Evolutionary conservation across 2,113 vertebrate genomes (phyloP), one percentile per base, ranked within the genome.

Genomic region (Campylomormyrus tamandua): DNA sequence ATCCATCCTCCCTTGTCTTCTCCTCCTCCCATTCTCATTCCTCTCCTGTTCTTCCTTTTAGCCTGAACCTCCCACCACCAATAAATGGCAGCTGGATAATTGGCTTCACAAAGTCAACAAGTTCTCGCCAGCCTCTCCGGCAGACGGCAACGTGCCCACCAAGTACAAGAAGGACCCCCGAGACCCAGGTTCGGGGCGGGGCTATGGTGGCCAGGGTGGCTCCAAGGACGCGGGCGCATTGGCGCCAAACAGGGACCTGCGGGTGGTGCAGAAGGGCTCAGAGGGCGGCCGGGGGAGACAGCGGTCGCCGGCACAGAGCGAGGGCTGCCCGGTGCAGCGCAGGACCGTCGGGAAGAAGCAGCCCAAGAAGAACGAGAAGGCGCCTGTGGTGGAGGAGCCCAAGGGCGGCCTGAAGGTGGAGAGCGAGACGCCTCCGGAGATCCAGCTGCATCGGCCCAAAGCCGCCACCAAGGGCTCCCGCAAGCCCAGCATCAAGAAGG

Each of bases 61-160:
- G 98, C 98, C 97, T 83, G 98, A 99, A 92, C 98, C 97, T 90
- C 97, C 97, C 0, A 97, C 96, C 90, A 96, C 98, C 86, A 99
- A 99, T 95, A 99, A 99, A 93, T 99, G 98, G 98, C 98, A 99
- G 27, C 95, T 99, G 93, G 98, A 99, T 93, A 99, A 99, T 93
- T 99, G 98, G 98, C 94, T 99, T 91, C 98, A 98, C 94, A 99
- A 99, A 93, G 96, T 97, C 2, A 99, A 98, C 90, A 97, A 98
- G 96, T 97, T 97, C 87, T 98, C 97, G 83, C 98, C 98, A 83
- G 97, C 98, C 77, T 99, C 98, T 91, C 98, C 98, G 0, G 97
- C 98, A 92, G 98, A 99, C 92, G 98, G 96, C 94, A 98, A 97
- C 90, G 97, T 97, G 91, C 97, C 97, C 70, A 96, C 97, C 0